phyloP scores from a whole-genome alignment of 2,888 invertebrate genomes.

The Cantharis rufa region DNA sequence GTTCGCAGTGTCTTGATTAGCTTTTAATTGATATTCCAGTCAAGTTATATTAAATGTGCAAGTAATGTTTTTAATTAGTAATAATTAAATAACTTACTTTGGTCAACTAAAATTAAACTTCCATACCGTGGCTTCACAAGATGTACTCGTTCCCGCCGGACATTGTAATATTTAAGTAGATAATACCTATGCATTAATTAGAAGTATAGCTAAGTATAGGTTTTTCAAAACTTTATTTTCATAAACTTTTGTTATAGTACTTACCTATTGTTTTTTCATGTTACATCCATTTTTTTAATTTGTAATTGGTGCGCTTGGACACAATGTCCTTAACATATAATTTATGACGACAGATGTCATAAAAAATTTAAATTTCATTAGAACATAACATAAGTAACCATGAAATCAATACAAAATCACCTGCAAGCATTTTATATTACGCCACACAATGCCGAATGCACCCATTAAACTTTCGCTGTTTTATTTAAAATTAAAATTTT shows the following conservation, averaged over 20 bases:
- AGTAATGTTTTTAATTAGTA: not conserved
- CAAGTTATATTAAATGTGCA: not conserved
- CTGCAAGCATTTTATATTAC: not conserved
- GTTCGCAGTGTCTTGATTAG: not conserved
- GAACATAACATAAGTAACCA: not conserved
- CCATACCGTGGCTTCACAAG: not conserved
- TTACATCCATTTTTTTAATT: not conserved
- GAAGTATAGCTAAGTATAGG: not conserved
- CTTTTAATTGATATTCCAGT: not conserved
- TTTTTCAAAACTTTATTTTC: not conserved
- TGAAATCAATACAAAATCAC: not conserved
- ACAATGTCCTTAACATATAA: not conserved
- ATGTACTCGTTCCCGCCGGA: not conserved
- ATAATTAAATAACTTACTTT: not conserved
- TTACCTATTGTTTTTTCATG: not conserved
- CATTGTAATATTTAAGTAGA: not conserved
- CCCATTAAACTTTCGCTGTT: not conserved
- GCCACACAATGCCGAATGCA: not conserved
- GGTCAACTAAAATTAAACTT: not conserved
- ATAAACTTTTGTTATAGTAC: not conserved
- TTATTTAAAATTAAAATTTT: no score
- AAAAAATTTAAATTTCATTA: not conserved
- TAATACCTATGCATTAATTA: not conserved
- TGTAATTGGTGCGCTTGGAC: not conserved
- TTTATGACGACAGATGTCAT: not conserved